Evolutionary conservation across 37 sponge, comb jelly and placozoan genomes (phyloP).

Genomic region (Eunapius fragilis): DNA sequence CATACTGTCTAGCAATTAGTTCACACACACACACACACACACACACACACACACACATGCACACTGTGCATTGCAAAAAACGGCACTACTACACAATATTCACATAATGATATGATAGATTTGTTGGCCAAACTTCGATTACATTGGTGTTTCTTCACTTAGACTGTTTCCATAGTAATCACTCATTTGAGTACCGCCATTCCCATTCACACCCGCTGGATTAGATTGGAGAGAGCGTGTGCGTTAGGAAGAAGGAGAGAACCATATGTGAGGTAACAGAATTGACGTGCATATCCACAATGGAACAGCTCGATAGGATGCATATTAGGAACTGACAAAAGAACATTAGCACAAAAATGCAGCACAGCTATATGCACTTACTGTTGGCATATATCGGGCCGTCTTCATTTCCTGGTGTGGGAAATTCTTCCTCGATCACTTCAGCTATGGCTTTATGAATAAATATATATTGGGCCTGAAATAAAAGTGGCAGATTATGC

Average conservation of each 20-base stretch:
- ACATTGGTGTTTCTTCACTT: conserved; percentile 70
- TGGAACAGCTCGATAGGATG: no score
- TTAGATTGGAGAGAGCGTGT: background rate
- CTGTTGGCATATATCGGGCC: conserved; percentile 40
- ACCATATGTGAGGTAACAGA: background rate
- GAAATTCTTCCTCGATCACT: conserved; percentile 18
- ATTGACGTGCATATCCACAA: no score
- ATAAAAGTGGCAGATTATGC: background rate
- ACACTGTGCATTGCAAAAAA: background rate
- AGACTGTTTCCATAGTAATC: conserved; percentile 55
- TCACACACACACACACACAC: no score
- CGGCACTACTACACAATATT: background rate
- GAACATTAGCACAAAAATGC: background rate
- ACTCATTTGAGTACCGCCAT: conserved; percentile 44
- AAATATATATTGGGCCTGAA: conserved; percentile 87
- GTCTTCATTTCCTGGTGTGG: background rate
- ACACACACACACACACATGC: background rate
- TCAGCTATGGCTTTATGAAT: conserved; percentile 80
- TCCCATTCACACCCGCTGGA: conserved; percentile 12
- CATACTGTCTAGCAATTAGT: no score
- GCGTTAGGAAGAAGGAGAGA: background rate
- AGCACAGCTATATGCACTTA: conserved; percentile 13
- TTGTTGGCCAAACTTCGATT: background rate
- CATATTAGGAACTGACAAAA: no score
- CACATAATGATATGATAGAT: background rate